Evolutionary conservation across 1,140 invertebrate species (phyloP).

Genomic region (Cheumatopsyche charites): DNA sequence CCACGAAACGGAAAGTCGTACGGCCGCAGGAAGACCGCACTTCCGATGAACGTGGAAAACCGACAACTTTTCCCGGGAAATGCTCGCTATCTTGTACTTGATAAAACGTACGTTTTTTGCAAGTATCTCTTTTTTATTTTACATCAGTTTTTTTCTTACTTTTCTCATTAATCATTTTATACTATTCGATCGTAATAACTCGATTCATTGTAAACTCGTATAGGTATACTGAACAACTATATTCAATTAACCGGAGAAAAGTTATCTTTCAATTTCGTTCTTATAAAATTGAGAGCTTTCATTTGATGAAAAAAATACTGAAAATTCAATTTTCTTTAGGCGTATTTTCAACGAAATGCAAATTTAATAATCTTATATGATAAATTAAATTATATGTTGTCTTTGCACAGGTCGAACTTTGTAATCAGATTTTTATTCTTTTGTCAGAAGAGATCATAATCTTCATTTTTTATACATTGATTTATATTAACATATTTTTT

Average conservation of each 20-base stretch:
- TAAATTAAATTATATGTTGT: not conserved
- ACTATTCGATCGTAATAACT: too few species aligned
- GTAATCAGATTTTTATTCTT: conserved; percentile 19
- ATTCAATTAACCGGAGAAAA: too few species aligned
- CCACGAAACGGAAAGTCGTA: conserved; percentile 18
- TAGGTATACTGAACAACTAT: too few species aligned
- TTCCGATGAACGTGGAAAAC: conserved; percentile 19
- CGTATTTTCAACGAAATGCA: not conserved
- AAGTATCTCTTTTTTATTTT: not conserved
- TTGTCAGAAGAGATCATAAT: too few species aligned
- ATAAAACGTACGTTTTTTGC: not conserved
- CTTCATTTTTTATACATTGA: too few species aligned
- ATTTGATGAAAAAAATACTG: too few species aligned
- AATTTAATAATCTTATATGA: not conserved
- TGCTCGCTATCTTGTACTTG: not conserved
- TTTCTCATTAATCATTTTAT: too few species aligned
- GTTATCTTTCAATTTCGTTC: too few species aligned
- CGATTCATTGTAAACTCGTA: too few species aligned
- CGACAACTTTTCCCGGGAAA: not conserved
- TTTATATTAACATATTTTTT: too few species aligned
- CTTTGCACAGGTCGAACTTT: not conserved
- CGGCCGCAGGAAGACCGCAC: conserved; percentile 19
- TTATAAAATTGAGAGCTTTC: too few species aligned
- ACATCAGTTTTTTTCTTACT: not conserved
- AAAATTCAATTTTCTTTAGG: not conserved